phyloP scores from a whole-genome alignment of 2,113 vertebrate species.

The Notechis scutatus region DNA sequence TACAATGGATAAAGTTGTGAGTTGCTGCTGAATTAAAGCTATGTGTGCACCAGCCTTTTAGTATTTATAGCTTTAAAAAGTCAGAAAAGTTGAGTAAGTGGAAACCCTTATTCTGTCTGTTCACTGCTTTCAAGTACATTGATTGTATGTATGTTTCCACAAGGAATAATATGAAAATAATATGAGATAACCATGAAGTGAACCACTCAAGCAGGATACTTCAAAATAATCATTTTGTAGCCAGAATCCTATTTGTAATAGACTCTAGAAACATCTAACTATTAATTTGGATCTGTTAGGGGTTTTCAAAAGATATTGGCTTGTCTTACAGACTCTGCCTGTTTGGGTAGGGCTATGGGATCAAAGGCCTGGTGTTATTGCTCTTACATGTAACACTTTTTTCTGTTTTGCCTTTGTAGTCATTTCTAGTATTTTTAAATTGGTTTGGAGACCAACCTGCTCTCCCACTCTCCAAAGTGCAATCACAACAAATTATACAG shows the following conservation, averaged over 20 bases:
- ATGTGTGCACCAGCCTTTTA: background rate
- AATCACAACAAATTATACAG: background rate
- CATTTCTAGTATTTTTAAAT: background rate
- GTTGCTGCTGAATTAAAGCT: background rate
- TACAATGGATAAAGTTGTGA: background rate
- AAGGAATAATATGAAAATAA: background rate
- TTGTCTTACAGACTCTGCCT: background rate
- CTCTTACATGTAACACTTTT: background rate
- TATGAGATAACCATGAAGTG: background rate
- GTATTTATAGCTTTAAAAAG: background rate
- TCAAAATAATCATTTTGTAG: conserved; percentile 1
- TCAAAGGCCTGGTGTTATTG: background rate
- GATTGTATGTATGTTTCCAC: background rate
- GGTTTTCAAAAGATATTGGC: background rate
- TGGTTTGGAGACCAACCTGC: background rate
- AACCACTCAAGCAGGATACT: background rate
- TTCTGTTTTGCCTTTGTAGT: background rate
- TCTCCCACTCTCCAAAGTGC: background rate
- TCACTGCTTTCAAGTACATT: background rate
- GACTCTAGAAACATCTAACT: background rate
- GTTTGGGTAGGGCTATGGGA: background rate
- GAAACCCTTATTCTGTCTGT: background rate
- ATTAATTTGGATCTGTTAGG: background rate
- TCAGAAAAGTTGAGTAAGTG: background rate
- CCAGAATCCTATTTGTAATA: background rate